Base-by-base conservation (phyloP, 2,113 vertebrate species). In the Semnornis frantzii region DNA sequence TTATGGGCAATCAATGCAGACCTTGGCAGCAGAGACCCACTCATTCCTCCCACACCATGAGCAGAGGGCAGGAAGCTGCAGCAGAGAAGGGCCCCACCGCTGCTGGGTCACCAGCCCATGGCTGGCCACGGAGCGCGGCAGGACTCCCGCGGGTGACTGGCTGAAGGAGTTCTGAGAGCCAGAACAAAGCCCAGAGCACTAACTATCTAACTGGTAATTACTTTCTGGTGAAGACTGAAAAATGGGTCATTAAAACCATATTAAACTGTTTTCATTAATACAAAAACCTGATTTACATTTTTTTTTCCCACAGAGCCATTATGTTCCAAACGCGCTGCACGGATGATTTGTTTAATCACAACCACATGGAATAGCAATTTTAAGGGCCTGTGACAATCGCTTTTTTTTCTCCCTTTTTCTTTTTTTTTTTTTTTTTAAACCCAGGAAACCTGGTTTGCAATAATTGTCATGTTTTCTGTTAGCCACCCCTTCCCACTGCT, bases 201-300 rank as follows among this genome's bases (percentile, higher is more conserved):
- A 93, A 91, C 95, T 96, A 96, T 95, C 96, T 97, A 95, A 97
- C 96, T 97, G 96, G 96, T 97, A 97, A 97, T 97, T 97, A 97
- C 96, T 97, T 97, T 97, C 96, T 96, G 95, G 96, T 96, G 96
- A 97, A 95, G 93, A 96, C 94, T 97, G 92, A 97, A 97, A 97
- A 97, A 97, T 96, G 96, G 96, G 95, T 97, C 96, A 97, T 97
- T 97, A 97, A 94, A 97, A 96, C 93, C 95, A 92, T 96, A 97
- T 96, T 97, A 97, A 95, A 96, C 94, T 91, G 87, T 95, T 97
- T 97, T 96, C 96, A 96, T 97, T 96, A 97, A 96, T 96, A 97
- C 90, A 96, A 96, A 95, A 96, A 94, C 95, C 95, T 93, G 94
- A 96, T 97, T 96, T 97, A 97, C 96, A 94, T 97, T 95, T 96